A percentile compares a stretch with the other conserved stretches of the same genome.
Conservation (phyloP, 2,113 vertebrate genomes). For the Tragulus kanchil region DNA sequence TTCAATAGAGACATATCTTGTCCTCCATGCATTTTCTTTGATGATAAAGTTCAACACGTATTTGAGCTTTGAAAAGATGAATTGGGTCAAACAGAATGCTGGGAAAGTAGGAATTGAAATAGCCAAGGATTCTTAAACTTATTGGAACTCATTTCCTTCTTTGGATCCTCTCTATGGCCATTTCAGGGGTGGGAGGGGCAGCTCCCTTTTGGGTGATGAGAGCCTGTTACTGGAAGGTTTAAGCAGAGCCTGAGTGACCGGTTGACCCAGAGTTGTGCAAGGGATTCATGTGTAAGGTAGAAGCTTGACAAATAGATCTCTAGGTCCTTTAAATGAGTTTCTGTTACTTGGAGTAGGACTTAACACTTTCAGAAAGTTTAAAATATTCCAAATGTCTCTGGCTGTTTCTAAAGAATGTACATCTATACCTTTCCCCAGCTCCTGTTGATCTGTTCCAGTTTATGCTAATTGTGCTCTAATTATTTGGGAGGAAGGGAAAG, state of each 20-base stretch:
- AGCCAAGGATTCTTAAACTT: background rate
- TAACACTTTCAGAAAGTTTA: slow-evolving; percentile 59
- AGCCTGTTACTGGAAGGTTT: background rate
- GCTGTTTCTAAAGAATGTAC: slow-evolving; percentile 50
- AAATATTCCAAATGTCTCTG: slow-evolving; percentile 21
- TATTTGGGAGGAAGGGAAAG: slow-evolving; percentile 48
- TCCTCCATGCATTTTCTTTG: background rate
- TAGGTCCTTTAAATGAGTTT: background rate
- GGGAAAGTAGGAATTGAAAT: background rate
- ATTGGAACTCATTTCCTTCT: background rate
- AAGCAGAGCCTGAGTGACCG: background rate
- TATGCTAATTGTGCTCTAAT: slow-evolving; percentile 64
- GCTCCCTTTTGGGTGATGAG: background rate
- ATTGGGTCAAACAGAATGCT: background rate
- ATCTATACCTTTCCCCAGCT: slow-evolving; percentile 7
- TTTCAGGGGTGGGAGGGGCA: background rate
- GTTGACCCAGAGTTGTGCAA: background rate
- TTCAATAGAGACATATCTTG: background rate
- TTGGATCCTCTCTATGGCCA: background rate
- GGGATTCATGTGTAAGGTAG: background rate
- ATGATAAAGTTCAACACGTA: background rate
- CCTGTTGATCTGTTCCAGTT: slow-evolving; percentile 42
- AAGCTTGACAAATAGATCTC: background rate
- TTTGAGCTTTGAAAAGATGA: slow-evolving; percentile 45
- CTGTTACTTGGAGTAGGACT: background rate